These are phyloP conservation scores for Ennomos quercinarius DNA, from an alignment of 2,888 invertebrate genomes.

Conservation along the genomic window DNA sequence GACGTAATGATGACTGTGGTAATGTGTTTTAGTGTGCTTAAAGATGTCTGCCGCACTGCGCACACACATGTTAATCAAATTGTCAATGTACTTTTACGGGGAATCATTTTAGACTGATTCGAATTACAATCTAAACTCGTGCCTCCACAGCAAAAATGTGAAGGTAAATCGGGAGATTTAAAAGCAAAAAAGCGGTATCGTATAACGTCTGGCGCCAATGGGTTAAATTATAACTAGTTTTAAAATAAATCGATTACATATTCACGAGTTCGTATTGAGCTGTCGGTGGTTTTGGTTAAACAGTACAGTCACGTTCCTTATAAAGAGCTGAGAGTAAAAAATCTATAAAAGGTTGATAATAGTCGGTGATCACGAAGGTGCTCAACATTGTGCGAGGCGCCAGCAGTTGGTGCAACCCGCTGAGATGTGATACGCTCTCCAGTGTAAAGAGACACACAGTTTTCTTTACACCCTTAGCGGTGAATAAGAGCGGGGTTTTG, in stretches of 20 bases:
- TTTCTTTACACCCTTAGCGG: conserved; percentile 31
- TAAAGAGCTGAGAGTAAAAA: conserved; percentile 68
- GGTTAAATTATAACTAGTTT: conserved; percentile 50
- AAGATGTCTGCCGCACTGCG: conserved; percentile 63
- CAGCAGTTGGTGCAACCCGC: conserved; percentile 74
- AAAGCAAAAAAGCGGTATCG: conserved; percentile 36
- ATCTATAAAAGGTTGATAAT: conserved; percentile 76
- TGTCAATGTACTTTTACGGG: conserved; percentile 76
- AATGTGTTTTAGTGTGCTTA: conserved; percentile 80
- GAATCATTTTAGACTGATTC: conserved; percentile 74
- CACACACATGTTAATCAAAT: conserved; percentile 72
- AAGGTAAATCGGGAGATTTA: conserved; percentile 34
- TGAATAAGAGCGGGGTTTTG: conserved; percentile 39
- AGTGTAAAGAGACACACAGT: conserved; percentile 52
- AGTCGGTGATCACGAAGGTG: conserved; percentile 78
- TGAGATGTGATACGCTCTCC: conserved; percentile 66
- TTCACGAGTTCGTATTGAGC: conserved; percentile 67
- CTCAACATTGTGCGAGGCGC: conserved; percentile 70
- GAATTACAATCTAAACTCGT: conserved; percentile 30
- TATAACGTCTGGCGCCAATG: conserved; percentile 40
- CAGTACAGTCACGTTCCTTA: conserved; percentile 70
- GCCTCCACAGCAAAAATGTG: conserved; percentile 36
- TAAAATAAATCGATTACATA: conserved; percentile 64
- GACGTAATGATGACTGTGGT: conserved; percentile 77
- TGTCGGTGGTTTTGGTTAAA: conserved; percentile 68